A percentile compares a stretch with the other conserved stretches of the same genome.
Conservation (phyloP, 2,113 vertebrate species). For the Corythornis madagascariensis region DNA sequence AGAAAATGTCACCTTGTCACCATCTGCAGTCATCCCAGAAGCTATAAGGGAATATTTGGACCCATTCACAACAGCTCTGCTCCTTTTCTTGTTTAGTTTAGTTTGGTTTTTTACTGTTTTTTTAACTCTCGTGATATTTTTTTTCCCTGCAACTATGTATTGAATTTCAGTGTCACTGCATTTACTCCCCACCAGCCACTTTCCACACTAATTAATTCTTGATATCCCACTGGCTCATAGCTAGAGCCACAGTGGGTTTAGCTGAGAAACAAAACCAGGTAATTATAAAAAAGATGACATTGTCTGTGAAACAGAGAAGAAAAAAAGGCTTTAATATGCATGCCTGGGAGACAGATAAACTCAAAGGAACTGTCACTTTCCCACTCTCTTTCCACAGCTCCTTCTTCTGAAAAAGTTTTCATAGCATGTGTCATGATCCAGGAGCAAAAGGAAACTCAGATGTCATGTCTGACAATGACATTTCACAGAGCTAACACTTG, state of each 20-base stretch:
- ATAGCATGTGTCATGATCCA: background rate
- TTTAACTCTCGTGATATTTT: background rate
- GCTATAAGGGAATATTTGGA: background rate
- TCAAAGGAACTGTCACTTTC: background rate
- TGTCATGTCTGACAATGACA: background rate
- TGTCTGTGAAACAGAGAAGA: background rate
- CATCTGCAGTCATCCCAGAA: background rate
- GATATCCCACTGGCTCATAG: background rate
- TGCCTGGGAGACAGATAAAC: background rate
- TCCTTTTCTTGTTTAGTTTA: background rate
- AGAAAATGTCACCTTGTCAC: slow-evolving; percentile 39
- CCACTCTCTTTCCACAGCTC: background rate
- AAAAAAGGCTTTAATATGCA: background rate
- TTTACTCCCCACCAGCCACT: background rate
- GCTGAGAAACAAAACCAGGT: background rate
- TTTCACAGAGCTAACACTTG: slow-evolving; percentile 7
- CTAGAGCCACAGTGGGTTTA: background rate
- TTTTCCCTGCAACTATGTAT: background rate
- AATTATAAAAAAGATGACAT: background rate
- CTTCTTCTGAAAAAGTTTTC: background rate
- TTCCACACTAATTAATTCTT: background rate
- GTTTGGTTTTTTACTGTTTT: background rate
- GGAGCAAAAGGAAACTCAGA: slow-evolving; percentile 4
- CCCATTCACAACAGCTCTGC: background rate
- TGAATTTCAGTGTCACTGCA: background rate